Evolutionary conservation across 2,797 vertebrate species (phyloP).

Genomic region (Distichodus sexfasciatus): DNA sequence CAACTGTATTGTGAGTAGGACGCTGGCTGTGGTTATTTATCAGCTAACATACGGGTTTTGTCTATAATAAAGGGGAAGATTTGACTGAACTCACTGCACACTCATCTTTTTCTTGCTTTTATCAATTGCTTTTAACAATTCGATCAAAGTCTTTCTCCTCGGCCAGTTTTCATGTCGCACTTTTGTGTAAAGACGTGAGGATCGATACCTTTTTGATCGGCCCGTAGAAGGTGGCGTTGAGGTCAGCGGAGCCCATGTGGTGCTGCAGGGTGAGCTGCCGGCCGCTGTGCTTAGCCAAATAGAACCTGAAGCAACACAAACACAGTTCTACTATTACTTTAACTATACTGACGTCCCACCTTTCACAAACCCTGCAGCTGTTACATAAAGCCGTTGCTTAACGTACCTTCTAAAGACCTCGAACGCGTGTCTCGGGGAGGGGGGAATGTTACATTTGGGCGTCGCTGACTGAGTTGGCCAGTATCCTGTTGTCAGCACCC

Average conservation of each 20-base stretch:
- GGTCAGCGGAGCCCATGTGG: constrained; percentile 98
- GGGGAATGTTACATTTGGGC: constrained; percentile 99
- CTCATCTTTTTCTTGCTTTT: no score
- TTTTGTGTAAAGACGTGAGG: neutral
- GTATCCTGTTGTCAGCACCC: constrained; percentile 97
- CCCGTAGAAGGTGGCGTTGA: constrained; percentile 98
- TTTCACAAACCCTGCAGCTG: no score
- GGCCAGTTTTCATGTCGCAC: no score
- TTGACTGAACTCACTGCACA: no score
- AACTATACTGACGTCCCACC: neutral
- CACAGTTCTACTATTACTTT: neutral
- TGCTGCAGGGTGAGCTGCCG: constrained; percentile 98
- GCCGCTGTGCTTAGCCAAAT: constrained; percentile 98
- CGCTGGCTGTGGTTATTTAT: no score
- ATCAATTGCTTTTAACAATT: no score
- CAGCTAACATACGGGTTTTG: no score
- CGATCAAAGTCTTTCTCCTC: no score
- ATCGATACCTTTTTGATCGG: constrained; percentile 95
- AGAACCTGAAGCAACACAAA: constrained; percentile 80
- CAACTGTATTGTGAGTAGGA: no score
- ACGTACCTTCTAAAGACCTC: constrained; percentile 97
- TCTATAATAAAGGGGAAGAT: no score
- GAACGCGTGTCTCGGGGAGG: constrained; percentile 94
- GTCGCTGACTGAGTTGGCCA: constrained; percentile 99
- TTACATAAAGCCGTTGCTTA: neutral